These are phyloP conservation scores for Triplophysa bombifrons DNA, from an alignment of 2,797 vertebrate genomes.

Conservation along the genomic window DNA sequence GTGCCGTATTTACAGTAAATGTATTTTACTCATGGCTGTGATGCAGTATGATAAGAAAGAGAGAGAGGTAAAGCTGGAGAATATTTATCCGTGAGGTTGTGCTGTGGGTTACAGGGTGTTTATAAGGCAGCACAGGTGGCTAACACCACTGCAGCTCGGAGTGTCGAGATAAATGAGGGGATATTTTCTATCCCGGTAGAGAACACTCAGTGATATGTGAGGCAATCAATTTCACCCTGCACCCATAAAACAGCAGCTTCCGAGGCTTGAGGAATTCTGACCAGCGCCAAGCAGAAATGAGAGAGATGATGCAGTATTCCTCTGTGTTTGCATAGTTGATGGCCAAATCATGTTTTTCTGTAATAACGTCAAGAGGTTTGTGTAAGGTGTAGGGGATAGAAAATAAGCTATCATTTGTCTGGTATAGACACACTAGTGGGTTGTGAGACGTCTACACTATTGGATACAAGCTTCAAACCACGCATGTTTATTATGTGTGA, in stretches of 20 bases:
- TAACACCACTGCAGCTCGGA: constrained; percentile 17
- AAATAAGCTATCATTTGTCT: neutral
- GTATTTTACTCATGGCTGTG: constrained; percentile 14
- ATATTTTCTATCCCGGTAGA: constrained; percentile 52
- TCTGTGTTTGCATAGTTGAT: neutral
- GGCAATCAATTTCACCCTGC: constrained; percentile 49
- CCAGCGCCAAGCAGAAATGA: constrained; percentile 41
- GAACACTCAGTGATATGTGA: constrained; percentile 53
- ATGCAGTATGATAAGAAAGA: constrained; percentile 23
- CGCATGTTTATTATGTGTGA: neutral
- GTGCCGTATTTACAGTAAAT: neutral
- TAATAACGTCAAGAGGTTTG: neutral
- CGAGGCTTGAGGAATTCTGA: constrained; percentile 8
- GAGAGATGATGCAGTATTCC: neutral
- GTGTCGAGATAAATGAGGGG: constrained; percentile 48
- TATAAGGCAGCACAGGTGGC: constrained; percentile 50
- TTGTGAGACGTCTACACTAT: neutral
- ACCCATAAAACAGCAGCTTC: constrained; percentile 42
- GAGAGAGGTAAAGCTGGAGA: constrained; percentile 13
- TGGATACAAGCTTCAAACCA: neutral
- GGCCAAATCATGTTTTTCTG: neutral
- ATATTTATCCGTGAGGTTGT: constrained; percentile 55
- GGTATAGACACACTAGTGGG: neutral
- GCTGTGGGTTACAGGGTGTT: constrained; percentile 47
- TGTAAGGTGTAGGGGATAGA: neutral